phyloP scores from a whole-genome alignment of 2,113 vertebrate species.

The Pachypanchax playfairii region DNA sequence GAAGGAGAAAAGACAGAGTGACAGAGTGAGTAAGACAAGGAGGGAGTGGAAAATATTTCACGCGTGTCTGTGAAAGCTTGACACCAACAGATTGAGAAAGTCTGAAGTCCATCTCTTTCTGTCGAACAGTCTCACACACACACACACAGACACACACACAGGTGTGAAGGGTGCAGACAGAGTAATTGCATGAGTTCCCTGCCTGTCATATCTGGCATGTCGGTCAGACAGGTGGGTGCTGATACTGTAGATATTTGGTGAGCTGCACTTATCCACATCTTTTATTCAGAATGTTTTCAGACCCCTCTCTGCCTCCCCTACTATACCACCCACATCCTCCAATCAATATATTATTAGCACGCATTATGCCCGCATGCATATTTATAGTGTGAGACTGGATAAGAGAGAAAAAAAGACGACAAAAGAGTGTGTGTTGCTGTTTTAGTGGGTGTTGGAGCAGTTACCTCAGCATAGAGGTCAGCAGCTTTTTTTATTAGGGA shows the following conservation, averaged over 20 bases:
- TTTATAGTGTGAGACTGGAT: slow-evolving; percentile 52
- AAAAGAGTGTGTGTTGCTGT: slow-evolving; percentile 17
- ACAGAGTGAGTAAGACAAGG: slow-evolving; percentile 41
- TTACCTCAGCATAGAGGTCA: slow-evolving; percentile 41
- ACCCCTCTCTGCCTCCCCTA: slow-evolving; percentile 57
- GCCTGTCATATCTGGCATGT: slow-evolving; percentile 49
- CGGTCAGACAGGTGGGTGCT: slow-evolving; percentile 50
- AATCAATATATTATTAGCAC: slow-evolving; percentile 76
- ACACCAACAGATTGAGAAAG: slow-evolving; percentile 53
- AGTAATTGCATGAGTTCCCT: slow-evolving; percentile 54
- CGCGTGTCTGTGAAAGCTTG: slow-evolving; percentile 44
- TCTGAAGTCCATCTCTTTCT: slow-evolving; percentile 36
- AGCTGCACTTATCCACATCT: slow-evolving; percentile 41
- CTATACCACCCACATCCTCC: slow-evolving; percentile 47
- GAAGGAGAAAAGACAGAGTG: slow-evolving; percentile 47
- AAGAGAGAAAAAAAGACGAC: slow-evolving; percentile 30
- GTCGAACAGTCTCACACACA: background rate
- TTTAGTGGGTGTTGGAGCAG: slow-evolving; percentile 27
- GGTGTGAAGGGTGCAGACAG: slow-evolving; percentile 32
- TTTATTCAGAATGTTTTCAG: slow-evolving; percentile 70
- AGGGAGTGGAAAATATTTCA: slow-evolving; percentile 48
- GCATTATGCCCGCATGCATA: slow-evolving; percentile 68
- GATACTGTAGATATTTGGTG: slow-evolving; percentile 15
- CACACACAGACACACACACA: slow-evolving; percentile 26
- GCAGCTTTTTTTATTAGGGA: slow-evolving; percentile 33